Conservation (phyloP, 2,113 vertebrate genomes). For the Cololabis saira region DNA sequence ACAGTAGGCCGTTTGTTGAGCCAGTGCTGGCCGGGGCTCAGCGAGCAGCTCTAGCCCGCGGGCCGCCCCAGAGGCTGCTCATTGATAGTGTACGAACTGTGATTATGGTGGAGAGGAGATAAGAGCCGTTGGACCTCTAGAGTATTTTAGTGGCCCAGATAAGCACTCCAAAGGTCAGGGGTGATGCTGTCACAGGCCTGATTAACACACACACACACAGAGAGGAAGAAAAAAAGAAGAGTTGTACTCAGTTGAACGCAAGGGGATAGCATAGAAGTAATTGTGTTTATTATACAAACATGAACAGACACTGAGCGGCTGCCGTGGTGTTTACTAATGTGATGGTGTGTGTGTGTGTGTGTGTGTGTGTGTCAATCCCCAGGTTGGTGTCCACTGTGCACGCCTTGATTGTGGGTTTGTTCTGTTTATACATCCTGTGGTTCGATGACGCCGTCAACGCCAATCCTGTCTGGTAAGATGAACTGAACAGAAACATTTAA, state of each 20-base stretch:
- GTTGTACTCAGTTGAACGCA: too few species aligned
- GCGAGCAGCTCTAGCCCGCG: slow-evolving; percentile 26
- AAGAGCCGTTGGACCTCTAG: slow-evolving; percentile 36
- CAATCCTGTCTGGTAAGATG: slow-evolving; percentile 84
- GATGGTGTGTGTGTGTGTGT: neutral
- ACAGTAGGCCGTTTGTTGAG: slow-evolving; percentile 7
- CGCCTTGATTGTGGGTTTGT: slow-evolving; percentile 81
- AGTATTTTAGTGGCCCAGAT: slow-evolving; percentile 44
- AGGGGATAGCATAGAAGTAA: too few species aligned
- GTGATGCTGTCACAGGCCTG: slow-evolving; percentile 3
- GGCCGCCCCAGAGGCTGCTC: slow-evolving; percentile 6
- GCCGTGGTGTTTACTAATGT: neutral
- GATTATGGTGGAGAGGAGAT: slow-evolving; percentile 38
- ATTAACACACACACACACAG: neutral
- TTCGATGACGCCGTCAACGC: slow-evolving; percentile 82
- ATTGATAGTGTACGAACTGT: slow-evolving; percentile 26
- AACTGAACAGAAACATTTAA: slow-evolving; percentile 19
- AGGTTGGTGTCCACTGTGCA: slow-evolving; percentile 84
- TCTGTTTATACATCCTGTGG: slow-evolving; percentile 85
- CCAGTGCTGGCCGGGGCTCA: slow-evolving; percentile 1
- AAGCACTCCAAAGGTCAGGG: slow-evolving; percentile 52
- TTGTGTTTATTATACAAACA: neutral
- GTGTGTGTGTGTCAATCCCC: slow-evolving; percentile 26
- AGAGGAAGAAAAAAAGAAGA: neutral
- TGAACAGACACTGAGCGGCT: neutral